These are phyloP conservation scores for Excalfactoria chinensis DNA, from an alignment of 2,113 vertebrate species.

Conservation along the genomic window DNA sequence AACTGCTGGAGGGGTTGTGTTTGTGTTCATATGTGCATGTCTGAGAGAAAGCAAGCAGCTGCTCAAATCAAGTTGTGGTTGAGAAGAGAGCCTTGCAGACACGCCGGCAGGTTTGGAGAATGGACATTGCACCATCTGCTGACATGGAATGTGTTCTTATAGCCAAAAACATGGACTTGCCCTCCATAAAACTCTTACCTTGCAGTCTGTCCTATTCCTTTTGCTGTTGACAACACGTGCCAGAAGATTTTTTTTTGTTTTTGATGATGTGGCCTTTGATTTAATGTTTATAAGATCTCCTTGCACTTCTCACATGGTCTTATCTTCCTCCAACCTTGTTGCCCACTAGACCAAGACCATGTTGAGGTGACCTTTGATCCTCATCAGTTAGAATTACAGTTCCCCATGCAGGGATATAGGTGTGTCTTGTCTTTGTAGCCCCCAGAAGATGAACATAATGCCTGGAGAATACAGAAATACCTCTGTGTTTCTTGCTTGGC, in stretches of 20 bases:
- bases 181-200: background rate
- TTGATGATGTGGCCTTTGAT: background rate
- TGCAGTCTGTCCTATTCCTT: background rate
- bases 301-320: background rate
- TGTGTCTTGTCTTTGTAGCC: background rate
- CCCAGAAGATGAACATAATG: background rate
- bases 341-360: background rate
- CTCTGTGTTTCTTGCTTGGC: background rate
- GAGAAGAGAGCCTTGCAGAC: background rate
- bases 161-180: accelerated
- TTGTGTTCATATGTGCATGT: background rate
- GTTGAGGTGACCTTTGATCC: background rate
- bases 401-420: background rate
- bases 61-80: background rate
- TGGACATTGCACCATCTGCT: accelerated
- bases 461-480: background rate
- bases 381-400: background rate
- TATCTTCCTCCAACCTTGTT: background rate
- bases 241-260: background rate
- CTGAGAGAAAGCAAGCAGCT: background rate
- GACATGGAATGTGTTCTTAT: background rate
- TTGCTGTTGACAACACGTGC: accelerated
- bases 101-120: background rate
- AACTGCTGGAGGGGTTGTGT: background rate
- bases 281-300: background rate